Evolutionary conservation across 1,140 invertebrate genomes (phyloP), one percentile per base, ranked within the genome.

Genomic region (Rhyacophila brunnea): DNA sequence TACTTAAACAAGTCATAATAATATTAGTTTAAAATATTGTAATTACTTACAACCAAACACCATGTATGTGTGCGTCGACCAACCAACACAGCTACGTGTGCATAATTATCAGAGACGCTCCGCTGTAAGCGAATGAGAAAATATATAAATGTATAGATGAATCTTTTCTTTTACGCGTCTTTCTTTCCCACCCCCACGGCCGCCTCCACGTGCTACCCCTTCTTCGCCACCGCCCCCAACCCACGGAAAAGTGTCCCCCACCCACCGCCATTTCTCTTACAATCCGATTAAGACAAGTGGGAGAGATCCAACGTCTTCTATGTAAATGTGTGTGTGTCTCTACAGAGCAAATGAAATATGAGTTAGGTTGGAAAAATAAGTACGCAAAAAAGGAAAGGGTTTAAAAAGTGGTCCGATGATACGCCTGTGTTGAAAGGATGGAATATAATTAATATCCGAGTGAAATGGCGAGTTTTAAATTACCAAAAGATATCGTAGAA

Each of bases 241-340:
- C 38, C 47, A n/a, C 38, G 17, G 23, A 28, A 28, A 28, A 28
- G 23, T 28, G 23, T 28, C 23, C 23, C 23, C 18, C 23, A 9
- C 18, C 53, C 50, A 40, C 58, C 53, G 19, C 53, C 48, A 34
- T 46, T 59, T 50, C 53, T 59, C 56, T 55, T 59, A 64, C 63
- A 65, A 65, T 65, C 63, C 63, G 63, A 65, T 65, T 65, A 65
- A 65, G 63, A 65, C 63, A 65, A 65, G 63, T 54, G 63, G 58
- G 58, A 58, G 58, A 49, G 58, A 54, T 61, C 58, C 55, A 60
- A 54, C 63, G 63, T 58, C 58, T 58, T 64, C 58, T 28, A 28
- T 28, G 9, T 28, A 28, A 5, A 28, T 5, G 9, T 28, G 23
- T 28, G 23, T 28, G 23, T 28, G 23, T n/a, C n/a, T n/a, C n/a